Evolutionary conservation across 2,888 invertebrate species (phyloP), one percentile per base, ranked within the genome.

Genomic region (Troides oblongomaculatus): DNA sequence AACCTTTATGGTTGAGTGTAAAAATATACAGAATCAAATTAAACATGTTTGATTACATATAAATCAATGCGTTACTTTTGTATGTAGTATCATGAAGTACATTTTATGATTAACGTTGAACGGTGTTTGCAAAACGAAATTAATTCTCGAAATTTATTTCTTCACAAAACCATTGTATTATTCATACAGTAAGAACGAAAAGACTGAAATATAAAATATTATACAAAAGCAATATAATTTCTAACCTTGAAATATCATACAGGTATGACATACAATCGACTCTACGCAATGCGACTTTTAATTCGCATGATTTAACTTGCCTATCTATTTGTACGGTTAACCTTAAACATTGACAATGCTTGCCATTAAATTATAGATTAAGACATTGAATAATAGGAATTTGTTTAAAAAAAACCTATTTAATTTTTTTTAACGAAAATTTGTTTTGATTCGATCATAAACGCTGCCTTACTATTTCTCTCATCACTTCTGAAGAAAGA

Each of bases 211-310:
- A 67, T 21, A 57, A 57, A 8, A 21, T 21, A 21, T n/a, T 21
- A 57, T 21, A 57, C 18, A 21, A 21, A 57, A 21, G 57, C 58
- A 17, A 62, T 62, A 69, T 65, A 10, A 61, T 65, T 50, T 59
- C 25, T 66, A 53, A 66, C 70, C 70, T 70, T 70, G 66, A 53
- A 30, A 57, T 36, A 62, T 62, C 23, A 23, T 62, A 50, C 50
- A 62, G 50, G 25, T 61, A 67, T 25, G 46, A 23, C 23, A 62
- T 57, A 69, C 65, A 69, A 69, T 69, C 46, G 18, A 65, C n/a
- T 46, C 59, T 30, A 66, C 66, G 66, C 65, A 62, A 62, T 65
- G 69, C 66, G 69, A 66, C 58, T 66, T 58, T 69, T 62, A 67
- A 62, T 66, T 69, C 60, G 64, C 69, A 56, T 64, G 39, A 18